These are phyloP conservation scores for Leucozona laternaria DNA, from an alignment of 2,888 invertebrate genomes.

Conservation along the genomic window DNA sequence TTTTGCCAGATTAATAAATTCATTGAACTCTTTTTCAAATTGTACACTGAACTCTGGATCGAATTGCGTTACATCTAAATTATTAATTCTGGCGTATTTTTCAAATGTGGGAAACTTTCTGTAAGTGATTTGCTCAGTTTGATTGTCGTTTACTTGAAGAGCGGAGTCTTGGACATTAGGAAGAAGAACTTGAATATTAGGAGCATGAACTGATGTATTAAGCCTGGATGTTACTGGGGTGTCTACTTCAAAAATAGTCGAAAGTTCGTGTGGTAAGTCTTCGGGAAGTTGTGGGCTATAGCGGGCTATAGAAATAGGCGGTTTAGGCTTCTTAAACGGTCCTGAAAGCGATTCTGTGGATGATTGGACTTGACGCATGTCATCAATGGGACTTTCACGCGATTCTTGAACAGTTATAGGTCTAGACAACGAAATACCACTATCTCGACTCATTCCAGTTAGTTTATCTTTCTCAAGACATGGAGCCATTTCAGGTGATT, in stretches of 20 bases:
- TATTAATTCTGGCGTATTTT: slow-evolving; percentile 85
- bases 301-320: slow-evolving; percentile 80
- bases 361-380: slow-evolving; percentile 67
- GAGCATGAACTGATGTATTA: slow-evolving; percentile 67
- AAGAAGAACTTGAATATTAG: slow-evolving; percentile 21
- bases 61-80: slow-evolving; percentile 80
- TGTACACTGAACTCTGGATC: slow-evolving; percentile 84
- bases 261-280: slow-evolving; percentile 86
- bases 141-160: slow-evolving; percentile 10
- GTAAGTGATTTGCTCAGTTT: slow-evolving; percentile 35
- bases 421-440: slow-evolving; percentile 82
- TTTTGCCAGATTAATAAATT: slow-evolving; percentile 77
- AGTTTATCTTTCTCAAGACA: slow-evolving; percentile 79
- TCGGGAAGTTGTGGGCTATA: slow-evolving; percentile 82
- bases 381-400: slow-evolving; percentile 77
- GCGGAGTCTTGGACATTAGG: slow-evolving; percentile 23
- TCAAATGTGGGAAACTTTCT: slow-evolving; percentile 80
- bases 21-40: slow-evolving; percentile 81
- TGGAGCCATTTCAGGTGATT: slow-evolving; percentile 73
- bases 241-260: slow-evolving; percentile 88
- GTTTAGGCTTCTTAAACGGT: slow-evolving; percentile 76
- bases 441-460: slow-evolving; percentile 81
- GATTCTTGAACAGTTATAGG: slow-evolving; percentile 81
- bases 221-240: slow-evolving; percentile 86
- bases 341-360: slow-evolving; percentile 75